Evolutionary conservation across 2,113 vertebrate species (phyloP).

Genomic region (Phrynosoma blainvillii): DNA sequence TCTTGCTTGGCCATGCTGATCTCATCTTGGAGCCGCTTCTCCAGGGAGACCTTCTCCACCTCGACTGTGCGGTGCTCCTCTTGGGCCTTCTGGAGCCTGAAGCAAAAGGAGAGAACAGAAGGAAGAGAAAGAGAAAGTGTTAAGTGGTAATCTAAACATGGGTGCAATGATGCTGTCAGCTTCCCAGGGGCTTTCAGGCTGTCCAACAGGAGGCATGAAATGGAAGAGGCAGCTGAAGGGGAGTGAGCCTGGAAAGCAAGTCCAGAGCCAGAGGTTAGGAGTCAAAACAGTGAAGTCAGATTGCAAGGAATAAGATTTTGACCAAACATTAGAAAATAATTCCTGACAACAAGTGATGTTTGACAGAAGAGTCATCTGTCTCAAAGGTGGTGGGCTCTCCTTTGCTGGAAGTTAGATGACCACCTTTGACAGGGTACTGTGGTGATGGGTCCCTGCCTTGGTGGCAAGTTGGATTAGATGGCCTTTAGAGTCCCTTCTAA

Average conservation of each 20-base stretch:
- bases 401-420: too few relatives aligned
- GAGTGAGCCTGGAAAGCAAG: neutral
- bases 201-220: neutral
- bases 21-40: conserved; percentile 95
- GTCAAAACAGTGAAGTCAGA: too few relatives aligned
- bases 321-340: too few relatives aligned
- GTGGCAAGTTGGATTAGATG: too few relatives aligned
- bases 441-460: too few relatives aligned
- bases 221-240: neutral
- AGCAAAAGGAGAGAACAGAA: neutral
- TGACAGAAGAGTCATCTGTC: too few relatives aligned
- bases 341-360: too few relatives aligned
- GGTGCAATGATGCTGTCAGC: neutral
- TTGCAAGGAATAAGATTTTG: too few relatives aligned
- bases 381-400: too few relatives aligned
- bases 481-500: too few relatives aligned
- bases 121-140: rapidly evolving
- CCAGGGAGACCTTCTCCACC: conserved; percentile 96
- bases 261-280: too few relatives aligned
- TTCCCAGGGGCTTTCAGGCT: neutral
- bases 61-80: conserved; percentile 96
- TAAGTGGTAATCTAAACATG: neutral
- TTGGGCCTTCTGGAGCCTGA: conserved; percentile 95
- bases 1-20: conserved; percentile 96
- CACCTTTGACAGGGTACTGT: too few relatives aligned